Percentiles rank a stretch among this genome's conserved stretches.
These are phyloP conservation scores for Aldabrachelys gigantea DNA, from an alignment of 2,113 vertebrate species.

Conservation along the genomic window DNA sequence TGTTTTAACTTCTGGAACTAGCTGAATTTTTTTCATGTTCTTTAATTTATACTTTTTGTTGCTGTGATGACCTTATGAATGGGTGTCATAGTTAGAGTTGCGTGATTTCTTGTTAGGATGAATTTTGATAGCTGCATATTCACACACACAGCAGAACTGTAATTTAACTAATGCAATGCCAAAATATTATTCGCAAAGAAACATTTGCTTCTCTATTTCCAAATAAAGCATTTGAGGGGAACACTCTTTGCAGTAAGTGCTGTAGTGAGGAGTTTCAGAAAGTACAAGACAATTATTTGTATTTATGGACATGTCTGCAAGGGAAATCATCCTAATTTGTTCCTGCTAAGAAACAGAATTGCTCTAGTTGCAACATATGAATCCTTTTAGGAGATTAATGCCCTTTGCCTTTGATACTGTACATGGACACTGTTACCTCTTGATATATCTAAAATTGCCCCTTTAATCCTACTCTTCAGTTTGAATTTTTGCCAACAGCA, in stretches of 20 bases:
- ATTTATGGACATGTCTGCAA: constrained; percentile 77
- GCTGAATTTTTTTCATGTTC: constrained; percentile 31
- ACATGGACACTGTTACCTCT: constrained; percentile 65
- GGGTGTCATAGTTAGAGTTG: neutral
- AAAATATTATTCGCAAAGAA: constrained; percentile 49
- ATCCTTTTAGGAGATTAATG: constrained; percentile 75
- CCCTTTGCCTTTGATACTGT: constrained; percentile 66
- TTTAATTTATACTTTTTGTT: constrained; percentile 43
- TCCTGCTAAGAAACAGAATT: constrained; percentile 74
- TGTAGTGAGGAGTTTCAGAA: constrained; percentile 69
- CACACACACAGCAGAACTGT: neutral
- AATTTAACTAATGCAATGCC: constrained; percentile 14
- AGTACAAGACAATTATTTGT: constrained; percentile 77
- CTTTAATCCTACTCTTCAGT: constrained; percentile 53
- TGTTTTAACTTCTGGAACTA: neutral
- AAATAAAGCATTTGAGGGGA: constrained; percentile 65
- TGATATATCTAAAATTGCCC: constrained; percentile 64
- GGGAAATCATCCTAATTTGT: constrained; percentile 77
- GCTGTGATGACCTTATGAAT: neutral
- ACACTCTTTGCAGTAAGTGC: constrained; percentile 66
- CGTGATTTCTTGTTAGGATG: neutral
- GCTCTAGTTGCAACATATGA: constrained; percentile 64
- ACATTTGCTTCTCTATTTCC: constrained; percentile 57
- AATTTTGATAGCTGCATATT: constrained; percentile 1
- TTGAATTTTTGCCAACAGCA: constrained; percentile 64